Evolutionary conservation across 2,113 vertebrate species (phyloP), one percentile per base, ranked within the genome.

Genomic region (Eleginops maclovinus): DNA sequence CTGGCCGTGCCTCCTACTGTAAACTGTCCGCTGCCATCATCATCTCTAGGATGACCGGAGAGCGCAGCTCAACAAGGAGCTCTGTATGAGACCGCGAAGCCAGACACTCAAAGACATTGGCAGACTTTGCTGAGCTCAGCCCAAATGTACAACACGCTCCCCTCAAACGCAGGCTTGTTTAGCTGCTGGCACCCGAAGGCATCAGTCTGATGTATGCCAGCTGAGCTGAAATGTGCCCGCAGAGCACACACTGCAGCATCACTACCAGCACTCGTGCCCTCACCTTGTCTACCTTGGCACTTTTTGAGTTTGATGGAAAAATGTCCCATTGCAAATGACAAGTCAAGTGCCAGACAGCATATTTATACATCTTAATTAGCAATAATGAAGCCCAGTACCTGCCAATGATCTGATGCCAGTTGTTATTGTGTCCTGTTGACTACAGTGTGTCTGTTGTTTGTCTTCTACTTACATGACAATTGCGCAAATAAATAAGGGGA

Each of bases 281-380:
- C 88, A 84, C 84, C 85, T 87, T 89, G 89, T 88, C 91, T 88
- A 91, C 81, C 83, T 89, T 93, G 93, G 90, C 90, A 78, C 85
- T 88, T 92, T 90, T 66, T 21, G 85, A 89, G 82, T 86, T 88
- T 72, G 85, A 85, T 83, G 85, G 64, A 89, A 84, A 90, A 82
- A 72, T 26, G 31, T 43, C 83, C 75, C 70, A 76, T 68, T 86
- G 78, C 73, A 84, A 87, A 79, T 21, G 83, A 83, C 80, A 79
- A 85, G 88, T 86, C 73, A 90, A 90, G 86, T 66, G 85, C 87
- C 88, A 90, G 90, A 89, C 87, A 85, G 83, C 87, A 88, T 91
- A 93, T 93, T 92, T 92, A 90, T 90, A 92, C 90, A 89, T 91
- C 91, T 92, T 89, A 93, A 93, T 93, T 89, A 92, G 78, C 87